Evolutionary conservation across 2,113 vertebrate genomes (phyloP).

Genomic region (Prochilodus magdalenae): DNA sequence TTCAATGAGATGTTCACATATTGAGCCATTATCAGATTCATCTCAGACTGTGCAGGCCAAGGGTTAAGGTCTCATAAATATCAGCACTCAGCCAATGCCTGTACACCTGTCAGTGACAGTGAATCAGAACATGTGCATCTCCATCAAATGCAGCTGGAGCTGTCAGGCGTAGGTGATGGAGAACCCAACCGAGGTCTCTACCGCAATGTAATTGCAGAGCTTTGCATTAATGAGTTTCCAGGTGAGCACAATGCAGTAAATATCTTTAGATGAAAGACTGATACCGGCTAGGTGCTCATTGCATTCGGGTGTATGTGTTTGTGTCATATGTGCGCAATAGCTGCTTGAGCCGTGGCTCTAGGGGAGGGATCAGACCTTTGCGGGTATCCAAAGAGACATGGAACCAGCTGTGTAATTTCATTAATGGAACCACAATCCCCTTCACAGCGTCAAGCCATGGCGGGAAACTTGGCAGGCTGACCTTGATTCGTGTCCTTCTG

Average conservation of each 20-base stretch:
- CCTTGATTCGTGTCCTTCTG: conserved; percentile 48
- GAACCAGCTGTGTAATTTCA: conserved; percentile 53
- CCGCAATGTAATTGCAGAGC: conserved; percentile 55
- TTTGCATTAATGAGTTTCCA: conserved; percentile 45
- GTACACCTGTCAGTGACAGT: conserved; percentile 30
- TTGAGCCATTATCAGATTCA: neutral
- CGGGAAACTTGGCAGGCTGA: conserved; percentile 40
- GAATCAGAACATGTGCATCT: conserved; percentile 43
- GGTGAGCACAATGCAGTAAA: conserved; percentile 20
- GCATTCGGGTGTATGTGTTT: conserved; percentile 34
- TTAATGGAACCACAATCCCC: conserved; percentile 49
- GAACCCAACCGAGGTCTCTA: conserved; percentile 47
- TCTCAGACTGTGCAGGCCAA: neutral
- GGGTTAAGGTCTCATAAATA: conserved; percentile 34
- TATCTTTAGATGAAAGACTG: conserved; percentile 32
- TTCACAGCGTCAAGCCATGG: conserved; percentile 30
- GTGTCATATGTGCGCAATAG: neutral
- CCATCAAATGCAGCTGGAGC: conserved; percentile 43
- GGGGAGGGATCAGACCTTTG: neutral
- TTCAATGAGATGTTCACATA: conserved; percentile 25
- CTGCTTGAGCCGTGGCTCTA: conserved; percentile 21
- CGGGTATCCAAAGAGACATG: conserved; percentile 10
- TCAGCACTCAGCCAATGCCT: neutral
- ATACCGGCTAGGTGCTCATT: conserved; percentile 30
- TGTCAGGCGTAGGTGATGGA: conserved; percentile 49